Conservation (phyloP, 2,113 vertebrate species). For the Calidris pugnax region DNA sequence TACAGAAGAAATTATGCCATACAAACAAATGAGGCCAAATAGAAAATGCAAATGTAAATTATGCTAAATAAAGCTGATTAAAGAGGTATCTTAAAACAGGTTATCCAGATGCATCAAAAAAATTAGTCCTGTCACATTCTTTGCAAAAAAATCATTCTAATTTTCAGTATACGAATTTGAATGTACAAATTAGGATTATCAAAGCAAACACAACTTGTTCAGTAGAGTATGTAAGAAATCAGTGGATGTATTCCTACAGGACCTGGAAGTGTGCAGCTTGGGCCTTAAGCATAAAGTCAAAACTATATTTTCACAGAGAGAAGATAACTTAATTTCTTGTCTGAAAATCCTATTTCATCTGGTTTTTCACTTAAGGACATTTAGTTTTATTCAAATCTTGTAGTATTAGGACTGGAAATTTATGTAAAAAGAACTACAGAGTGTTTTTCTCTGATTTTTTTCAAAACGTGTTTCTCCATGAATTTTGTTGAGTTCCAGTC, state of each 20-base stretch:
- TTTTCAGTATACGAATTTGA: not conserved
- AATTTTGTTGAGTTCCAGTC: not conserved
- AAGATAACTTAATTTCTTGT: not conserved
- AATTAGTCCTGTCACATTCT: not conserved
- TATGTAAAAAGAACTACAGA: not conserved
- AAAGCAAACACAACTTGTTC: not conserved
- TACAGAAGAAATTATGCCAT: not conserved
- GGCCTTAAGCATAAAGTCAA: not conserved
- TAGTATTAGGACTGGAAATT: not conserved
- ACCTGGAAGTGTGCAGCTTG: accelerated
- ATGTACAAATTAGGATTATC: not conserved
- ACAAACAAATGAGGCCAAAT: not conserved
- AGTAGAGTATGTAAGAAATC: not conserved
- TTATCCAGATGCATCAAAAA: not conserved
- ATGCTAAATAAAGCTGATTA: not conserved
- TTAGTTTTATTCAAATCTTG: not conserved
- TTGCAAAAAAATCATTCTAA: not conserved
- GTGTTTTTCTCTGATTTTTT: not conserved
- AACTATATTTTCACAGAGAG: not conserved
- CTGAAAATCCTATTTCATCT: not conserved
- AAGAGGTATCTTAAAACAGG: not conserved
- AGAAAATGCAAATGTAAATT: not conserved
- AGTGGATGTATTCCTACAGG: not conserved
- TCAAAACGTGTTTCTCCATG: not conserved
- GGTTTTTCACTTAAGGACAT: not conserved